Base-by-base conservation (phyloP, 2,888 invertebrate species). In the Ectemnius lituratus region DNA sequence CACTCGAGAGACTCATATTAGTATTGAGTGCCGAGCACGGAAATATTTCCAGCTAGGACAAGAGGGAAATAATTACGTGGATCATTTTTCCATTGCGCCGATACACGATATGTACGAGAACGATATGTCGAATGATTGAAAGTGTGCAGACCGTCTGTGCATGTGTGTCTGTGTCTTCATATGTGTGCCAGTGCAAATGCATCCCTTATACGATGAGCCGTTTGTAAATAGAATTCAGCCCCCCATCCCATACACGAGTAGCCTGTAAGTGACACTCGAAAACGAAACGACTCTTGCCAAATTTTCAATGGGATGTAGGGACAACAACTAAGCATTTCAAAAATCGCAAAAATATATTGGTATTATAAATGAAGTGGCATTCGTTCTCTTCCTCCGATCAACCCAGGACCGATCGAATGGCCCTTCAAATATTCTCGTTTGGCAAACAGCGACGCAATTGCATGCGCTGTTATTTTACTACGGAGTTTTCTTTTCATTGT, bases 311-410 rank as follows among this genome's bases (percentile, higher is more conserved):
- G 87, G 86, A 88, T 82, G 80, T 87, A 86, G 84, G 84, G 83
- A 84, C 79, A 87, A 85, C 81, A 83, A 87, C 80, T 85, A 84
- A 86, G 86, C 85, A 86, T 87, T 86, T 85, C 84, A 86, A 87
- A 83, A 88, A 87, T 87, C 82, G 84, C 86, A 86, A 87, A 74
- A 89, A 89, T 89, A 89, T 89, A 89, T 89, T 89, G 88, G 88
- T 89, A 89, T 89, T 89, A 89, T 89, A 89, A 89, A 88, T 82
- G 84, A 88, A 62, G 59, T 59, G 46, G 62, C 69, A 68, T 23
- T 76, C 59, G 65, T 75, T 70, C 73, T 49, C 58, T 70, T 75
- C 73, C 20, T 75, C 62, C 47, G 58, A 62, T 60, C 37, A 37
- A 63, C 52, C 70, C 60, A 62, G 56, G 58, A 63, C 56, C 27